These are phyloP conservation scores for Morelia viridis DNA, from an alignment of 2,797 vertebrate species.

Conservation along the genomic window DNA sequence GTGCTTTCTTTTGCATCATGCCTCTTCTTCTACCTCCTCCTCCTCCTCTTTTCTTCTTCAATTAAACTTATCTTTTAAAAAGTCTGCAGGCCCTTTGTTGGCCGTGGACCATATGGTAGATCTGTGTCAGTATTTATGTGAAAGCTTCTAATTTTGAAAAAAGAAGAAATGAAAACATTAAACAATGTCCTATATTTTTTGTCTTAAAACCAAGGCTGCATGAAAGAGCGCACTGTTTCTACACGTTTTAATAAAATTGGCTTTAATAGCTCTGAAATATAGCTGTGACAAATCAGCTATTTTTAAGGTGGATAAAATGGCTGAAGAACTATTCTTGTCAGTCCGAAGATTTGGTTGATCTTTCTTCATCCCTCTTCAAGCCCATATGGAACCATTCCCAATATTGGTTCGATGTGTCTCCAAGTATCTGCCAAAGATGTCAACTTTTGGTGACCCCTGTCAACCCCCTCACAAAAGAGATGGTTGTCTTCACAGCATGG, in stretches of 20 bases:
- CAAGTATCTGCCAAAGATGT: background rate
- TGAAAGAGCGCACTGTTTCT: background rate
- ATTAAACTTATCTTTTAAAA: no score
- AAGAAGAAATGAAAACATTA: background rate
- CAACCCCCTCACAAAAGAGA: background rate
- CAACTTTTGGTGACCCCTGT: background rate
- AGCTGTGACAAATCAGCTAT: background rate
- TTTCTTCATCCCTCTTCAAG: background rate
- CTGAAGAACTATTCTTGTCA: background rate
- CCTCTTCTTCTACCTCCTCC: no score
- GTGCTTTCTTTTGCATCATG: no score
- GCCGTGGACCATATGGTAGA: no score
- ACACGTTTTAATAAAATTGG: background rate
- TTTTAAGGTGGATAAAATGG: background rate
- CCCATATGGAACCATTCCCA: background rate
- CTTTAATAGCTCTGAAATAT: background rate
- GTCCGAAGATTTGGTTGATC: background rate
- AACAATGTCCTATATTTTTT: background rate
- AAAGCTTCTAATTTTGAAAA: background rate
- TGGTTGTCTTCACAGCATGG: background rate
- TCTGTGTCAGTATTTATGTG: background rate
- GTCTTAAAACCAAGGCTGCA: background rate
- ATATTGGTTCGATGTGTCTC: background rate
- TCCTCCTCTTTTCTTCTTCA: no score
- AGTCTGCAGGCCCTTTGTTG: no score